phyloP scores from a whole-genome alignment of 1,140 invertebrate genomes.

The Drosophila ficusphila region DNA sequence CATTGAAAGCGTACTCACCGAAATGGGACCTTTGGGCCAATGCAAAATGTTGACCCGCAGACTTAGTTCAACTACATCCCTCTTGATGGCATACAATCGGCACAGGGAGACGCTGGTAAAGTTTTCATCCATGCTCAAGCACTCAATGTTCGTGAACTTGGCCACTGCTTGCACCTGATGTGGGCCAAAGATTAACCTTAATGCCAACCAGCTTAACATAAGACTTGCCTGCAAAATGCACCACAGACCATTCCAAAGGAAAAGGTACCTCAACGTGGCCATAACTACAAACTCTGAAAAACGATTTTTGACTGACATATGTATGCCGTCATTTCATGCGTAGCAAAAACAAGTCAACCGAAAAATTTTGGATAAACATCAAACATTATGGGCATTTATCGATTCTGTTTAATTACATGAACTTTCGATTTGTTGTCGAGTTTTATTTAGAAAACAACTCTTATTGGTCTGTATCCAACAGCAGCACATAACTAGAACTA shows the following conservation, averaged over 20 bases:
- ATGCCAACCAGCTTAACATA: neutral
- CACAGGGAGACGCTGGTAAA: conserved; percentile 50
- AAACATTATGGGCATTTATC: conserved; percentile 36
- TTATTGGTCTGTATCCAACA: conserved; percentile 40
- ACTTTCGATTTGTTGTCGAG: conserved; percentile 10
- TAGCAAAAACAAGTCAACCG: conserved; percentile 11
- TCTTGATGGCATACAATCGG: conserved; percentile 67
- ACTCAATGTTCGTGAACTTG: conserved; percentile 72
- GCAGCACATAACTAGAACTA: conserved; percentile 30
- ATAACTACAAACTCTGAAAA: conserved; percentile 14
- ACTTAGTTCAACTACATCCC: conserved; percentile 68
- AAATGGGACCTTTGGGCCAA: conserved; percentile 41
- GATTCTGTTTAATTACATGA: conserved; percentile 16
- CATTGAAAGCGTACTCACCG: conserved; percentile 58
- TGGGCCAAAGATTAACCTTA: neutral
- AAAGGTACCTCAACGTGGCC: conserved; percentile 18
- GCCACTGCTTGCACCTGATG: conserved; percentile 48
- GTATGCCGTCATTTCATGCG: conserved; percentile 14
- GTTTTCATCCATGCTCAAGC: conserved; percentile 44
- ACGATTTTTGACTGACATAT: conserved; percentile 22
- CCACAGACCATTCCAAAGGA: conserved; percentile 32
- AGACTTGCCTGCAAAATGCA: conserved; percentile 52
- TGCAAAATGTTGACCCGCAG: conserved; percentile 33
- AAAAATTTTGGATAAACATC: conserved; percentile 13
- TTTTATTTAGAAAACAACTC: conserved; percentile 36